A percentile compares a stretch with the other conserved stretches of the same genome.
Evolutionary conservation across 2,113 vertebrate genomes (phyloP).

Genomic region (Cricetomys ansorgei): DNA sequence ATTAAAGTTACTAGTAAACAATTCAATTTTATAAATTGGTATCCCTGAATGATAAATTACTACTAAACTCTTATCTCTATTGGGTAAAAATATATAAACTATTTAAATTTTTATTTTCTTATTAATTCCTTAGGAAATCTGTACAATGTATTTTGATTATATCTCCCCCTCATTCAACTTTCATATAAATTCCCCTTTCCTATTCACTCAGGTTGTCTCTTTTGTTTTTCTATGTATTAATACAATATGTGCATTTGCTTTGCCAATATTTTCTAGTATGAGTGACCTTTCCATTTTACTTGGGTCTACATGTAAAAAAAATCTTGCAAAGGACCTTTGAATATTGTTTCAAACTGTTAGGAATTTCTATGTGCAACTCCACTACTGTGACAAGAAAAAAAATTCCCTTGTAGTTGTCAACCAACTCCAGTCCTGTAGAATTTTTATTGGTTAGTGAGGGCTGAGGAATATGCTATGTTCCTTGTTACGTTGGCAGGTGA

Average conservation of each 20-base stretch:
- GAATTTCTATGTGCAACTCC: no score
- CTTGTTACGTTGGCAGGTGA: no score
- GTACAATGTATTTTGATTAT: background rate
- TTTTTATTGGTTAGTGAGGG: no score
- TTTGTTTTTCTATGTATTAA: background rate
- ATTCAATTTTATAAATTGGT: background rate
- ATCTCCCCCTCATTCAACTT: background rate
- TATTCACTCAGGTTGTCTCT: background rate
- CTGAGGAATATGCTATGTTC: no score
- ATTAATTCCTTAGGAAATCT: background rate
- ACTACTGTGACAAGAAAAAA: no score
- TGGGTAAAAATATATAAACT: background rate
- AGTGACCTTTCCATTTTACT: no score
- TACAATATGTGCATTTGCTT: background rate
- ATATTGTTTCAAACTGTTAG: no score
- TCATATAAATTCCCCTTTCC: background rate
- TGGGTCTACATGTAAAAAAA: no score
- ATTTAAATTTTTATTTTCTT: background rate
- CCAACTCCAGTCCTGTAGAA: no score
- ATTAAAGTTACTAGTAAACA: background rate
- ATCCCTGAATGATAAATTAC: background rate
- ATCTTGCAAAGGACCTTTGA: no score
- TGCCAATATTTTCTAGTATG: background rate
- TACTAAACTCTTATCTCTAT: background rate
- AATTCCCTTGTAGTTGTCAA: no score